phyloP scores from a whole-genome alignment of 2,113 vertebrate species.

The Actenoides lindsayi region DNA sequence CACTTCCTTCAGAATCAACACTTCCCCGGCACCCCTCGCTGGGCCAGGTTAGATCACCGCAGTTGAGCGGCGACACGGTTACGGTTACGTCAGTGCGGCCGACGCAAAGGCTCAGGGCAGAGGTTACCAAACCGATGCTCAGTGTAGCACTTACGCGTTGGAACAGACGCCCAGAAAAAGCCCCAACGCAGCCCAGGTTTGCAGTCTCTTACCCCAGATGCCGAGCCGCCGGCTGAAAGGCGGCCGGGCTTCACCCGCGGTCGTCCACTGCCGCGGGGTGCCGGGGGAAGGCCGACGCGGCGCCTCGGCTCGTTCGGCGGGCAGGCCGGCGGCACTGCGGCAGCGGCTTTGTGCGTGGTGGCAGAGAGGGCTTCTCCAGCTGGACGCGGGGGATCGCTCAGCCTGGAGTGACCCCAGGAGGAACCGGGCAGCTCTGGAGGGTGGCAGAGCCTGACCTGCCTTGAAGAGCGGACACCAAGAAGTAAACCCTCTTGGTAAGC shows the following conservation, averaged over 20 bases:
- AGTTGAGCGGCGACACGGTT: background rate
- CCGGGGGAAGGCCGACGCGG: background rate
- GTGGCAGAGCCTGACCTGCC: background rate
- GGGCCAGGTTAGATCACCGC: background rate
- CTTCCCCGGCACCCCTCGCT: background rate
- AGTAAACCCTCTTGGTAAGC: background rate
- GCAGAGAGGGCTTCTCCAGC: background rate
- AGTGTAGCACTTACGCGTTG: background rate
- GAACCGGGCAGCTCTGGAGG: background rate
- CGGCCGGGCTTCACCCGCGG: background rate
- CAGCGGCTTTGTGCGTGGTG: background rate
- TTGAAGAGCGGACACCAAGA: background rate
- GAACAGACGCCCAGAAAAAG: background rate
- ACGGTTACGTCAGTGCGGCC: background rate
- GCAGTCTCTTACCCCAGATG: background rate
- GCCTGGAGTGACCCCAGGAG: background rate
- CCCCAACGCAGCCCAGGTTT: background rate
- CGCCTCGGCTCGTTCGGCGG: background rate
- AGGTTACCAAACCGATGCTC: background rate
- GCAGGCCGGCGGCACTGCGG: background rate
- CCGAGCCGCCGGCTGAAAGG: background rate
- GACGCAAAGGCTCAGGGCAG: fast-evolving
- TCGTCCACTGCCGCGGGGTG: background rate
- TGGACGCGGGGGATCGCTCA: background rate
- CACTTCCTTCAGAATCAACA: background rate